Evolutionary conservation across 1,140 invertebrate species (phyloP), one percentile per base, ranked within the genome.

Genomic region (Cryptotermes secundus): DNA sequence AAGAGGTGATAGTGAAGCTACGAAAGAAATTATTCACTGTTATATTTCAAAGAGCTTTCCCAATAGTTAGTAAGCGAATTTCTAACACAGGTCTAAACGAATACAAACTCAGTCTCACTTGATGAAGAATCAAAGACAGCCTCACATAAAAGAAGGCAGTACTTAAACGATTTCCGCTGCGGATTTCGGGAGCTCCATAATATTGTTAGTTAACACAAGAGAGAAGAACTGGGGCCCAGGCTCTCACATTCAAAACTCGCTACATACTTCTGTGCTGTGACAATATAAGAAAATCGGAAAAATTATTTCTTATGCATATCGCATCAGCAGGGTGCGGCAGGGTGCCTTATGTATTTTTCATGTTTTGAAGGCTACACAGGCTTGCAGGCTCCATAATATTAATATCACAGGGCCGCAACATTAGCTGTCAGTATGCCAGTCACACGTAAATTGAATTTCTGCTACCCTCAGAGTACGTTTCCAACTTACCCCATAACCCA

Each of bases 381-480:
- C 53, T 12, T 59, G 53, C 59, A 72, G 7, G 6, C n/a, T 72
- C n/a, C n/a, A n/a, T n/a, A 72, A 4, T 16, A 72, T 31, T 31
- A n/a, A 72, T 72, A 72, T 14, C 26, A 72, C 14, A 31, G 59
- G 26, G 16, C 26, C n/a, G 31, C 26, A 14, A 26, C 59, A 72
- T 72, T 72, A 72, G 59, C 59, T 72, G 59, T 9, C n/a, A 7
- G n/a, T 72, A 72, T 31, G 59, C 26, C 26, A 72, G 59, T 72
- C 26, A 72, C 59, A 31, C 31, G 59, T 72, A 72, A 72, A 72
- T n/a, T 72, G 59, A n/a, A 72, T n/a, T 72, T 72, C 59, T 72
- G 59, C 14, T 14, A 59, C 59, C 59, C 59, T 72, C 16, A 31
- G 9, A 14, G 1, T 31, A 31, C 59, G 4, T 72, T 72, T 72